A percentile compares a stretch with the other conserved stretches of the same genome.
phyloP scores from a whole-genome alignment of 2,797 vertebrate genomes.

The Hyperoplus lanceolatus region DNA sequence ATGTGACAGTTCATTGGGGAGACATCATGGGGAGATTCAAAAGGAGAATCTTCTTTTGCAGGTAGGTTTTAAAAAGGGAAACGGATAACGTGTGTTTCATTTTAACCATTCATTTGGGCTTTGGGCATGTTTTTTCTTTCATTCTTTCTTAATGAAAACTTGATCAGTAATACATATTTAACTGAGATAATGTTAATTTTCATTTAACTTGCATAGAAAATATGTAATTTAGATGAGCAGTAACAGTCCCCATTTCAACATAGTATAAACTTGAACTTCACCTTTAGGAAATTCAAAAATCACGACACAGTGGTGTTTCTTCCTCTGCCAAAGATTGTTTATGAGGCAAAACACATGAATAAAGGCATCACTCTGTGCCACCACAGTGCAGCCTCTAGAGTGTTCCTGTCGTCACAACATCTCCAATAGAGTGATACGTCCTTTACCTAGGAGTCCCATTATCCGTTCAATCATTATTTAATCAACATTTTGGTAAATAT shows the following conservation, averaged over 20 bases:
- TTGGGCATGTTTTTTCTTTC: constrained; percentile 42
- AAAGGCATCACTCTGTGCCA: too few relatives aligned
- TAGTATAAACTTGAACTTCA: not conserved
- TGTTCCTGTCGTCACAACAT: too few relatives aligned
- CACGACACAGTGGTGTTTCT: not conserved
- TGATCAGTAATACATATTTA: not conserved
- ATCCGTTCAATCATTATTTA: too few relatives aligned
- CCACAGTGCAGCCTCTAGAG: too few relatives aligned
- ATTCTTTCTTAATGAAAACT: constrained; percentile 23
- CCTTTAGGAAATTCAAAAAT: not conserved
- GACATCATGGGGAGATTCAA: constrained; percentile 75
- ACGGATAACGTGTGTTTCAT: constrained; percentile 48
- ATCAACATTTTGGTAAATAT: too few relatives aligned
- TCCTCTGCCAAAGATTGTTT: too few relatives aligned
- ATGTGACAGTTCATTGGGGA: constrained; percentile 88
- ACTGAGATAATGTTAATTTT: constrained; percentile 1
- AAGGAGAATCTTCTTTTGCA: constrained; percentile 42
- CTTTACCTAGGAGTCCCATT: too few relatives aligned
- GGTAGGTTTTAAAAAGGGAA: constrained; percentile 60
- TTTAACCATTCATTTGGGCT: constrained; percentile 33
- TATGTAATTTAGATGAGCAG: not conserved
- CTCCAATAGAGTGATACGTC: too few relatives aligned
- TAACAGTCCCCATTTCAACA: not conserved
- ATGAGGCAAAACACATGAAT: too few relatives aligned
- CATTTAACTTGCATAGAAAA: not conserved